phyloP scores from a whole-genome alignment of 2,797 vertebrate species.

The Ctenopoma kingsleyae region DNA sequence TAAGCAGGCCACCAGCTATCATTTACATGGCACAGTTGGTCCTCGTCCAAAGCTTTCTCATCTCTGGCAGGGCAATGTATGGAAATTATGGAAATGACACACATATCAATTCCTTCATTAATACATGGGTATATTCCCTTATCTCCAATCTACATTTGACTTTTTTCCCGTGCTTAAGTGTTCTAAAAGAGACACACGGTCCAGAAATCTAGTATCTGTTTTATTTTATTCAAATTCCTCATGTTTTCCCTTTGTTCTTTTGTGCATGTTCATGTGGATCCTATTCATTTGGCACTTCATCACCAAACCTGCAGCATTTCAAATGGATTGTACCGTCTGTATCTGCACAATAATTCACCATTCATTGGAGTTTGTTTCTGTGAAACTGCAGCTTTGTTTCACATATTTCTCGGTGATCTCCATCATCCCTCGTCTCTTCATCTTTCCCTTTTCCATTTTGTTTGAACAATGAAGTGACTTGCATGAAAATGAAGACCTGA shows the following conservation, averaged over 20 bases:
- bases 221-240: background rate
- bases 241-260: background rate
- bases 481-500: slow-evolving; percentile 32
- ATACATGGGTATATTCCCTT: slow-evolving; percentile 10
- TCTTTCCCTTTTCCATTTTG: slow-evolving; percentile 34
- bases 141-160: slow-evolving; percentile 28
- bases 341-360: slow-evolving; percentile 13
- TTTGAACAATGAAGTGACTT: slow-evolving; percentile 43
- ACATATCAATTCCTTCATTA: slow-evolving; percentile 24
- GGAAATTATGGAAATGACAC: slow-evolving; percentile 56
- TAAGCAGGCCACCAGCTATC: slow-evolving; percentile 72
- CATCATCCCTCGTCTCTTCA: slow-evolving; percentile 9
- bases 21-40: slow-evolving; percentile 75
- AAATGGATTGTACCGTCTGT: slow-evolving; percentile 7
- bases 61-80: slow-evolving; percentile 58
- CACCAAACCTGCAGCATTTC: slow-evolving; percentile 14
- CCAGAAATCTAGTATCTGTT: background rate
- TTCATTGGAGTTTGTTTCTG: slow-evolving; percentile 31
- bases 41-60: slow-evolving; percentile 49
- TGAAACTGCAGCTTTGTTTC: slow-evolving; percentile 18
- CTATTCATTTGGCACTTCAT: background rate
- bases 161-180: background rate
- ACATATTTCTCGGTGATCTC: slow-evolving; percentile 28
- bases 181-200: background rate
- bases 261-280: background rate